Conservation (phyloP, 2,113 vertebrate species). For the Alligator mississippiensis region DNA sequence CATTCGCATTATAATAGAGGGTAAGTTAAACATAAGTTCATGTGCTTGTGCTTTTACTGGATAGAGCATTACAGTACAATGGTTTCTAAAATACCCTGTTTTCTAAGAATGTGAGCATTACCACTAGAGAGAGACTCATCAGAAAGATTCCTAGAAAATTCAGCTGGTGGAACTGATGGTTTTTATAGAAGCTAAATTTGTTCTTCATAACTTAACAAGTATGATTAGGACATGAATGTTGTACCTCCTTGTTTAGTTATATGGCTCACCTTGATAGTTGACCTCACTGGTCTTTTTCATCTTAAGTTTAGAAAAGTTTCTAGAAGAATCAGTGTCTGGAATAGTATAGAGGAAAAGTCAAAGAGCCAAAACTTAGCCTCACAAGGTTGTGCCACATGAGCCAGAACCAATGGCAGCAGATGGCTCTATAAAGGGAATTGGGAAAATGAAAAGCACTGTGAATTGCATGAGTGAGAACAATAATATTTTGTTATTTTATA, state of each 20-base stretch:
- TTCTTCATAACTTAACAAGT: too few species aligned
- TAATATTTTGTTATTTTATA: neutral
- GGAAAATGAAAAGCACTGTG: neutral
- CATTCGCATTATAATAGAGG: neutral
- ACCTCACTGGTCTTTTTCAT: neutral
- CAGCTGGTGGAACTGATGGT: neutral
- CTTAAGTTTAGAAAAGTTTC: neutral
- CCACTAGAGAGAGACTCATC: neutral
- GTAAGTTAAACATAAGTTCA: neutral
- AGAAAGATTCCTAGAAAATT: neutral
- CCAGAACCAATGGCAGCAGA: neutral
- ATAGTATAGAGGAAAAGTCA: neutral
- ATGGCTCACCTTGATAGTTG: neutral
- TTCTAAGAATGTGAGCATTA: neutral
- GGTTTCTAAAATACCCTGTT: neutral
- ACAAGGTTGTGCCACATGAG: neutral
- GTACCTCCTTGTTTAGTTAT: neutral
- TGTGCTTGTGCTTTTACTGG: neutral
- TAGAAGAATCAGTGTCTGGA: neutral
- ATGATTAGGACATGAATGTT: neutral
- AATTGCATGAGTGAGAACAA: neutral
- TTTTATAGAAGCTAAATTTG: neutral
- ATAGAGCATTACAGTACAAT: neutral
- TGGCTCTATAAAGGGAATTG: neutral
- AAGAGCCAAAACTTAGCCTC: neutral